Evolutionary conservation across 2,113 vertebrate genomes (phyloP), one percentile per base, ranked within the genome.

Genomic region (Colistium nudipinnis): DNA sequence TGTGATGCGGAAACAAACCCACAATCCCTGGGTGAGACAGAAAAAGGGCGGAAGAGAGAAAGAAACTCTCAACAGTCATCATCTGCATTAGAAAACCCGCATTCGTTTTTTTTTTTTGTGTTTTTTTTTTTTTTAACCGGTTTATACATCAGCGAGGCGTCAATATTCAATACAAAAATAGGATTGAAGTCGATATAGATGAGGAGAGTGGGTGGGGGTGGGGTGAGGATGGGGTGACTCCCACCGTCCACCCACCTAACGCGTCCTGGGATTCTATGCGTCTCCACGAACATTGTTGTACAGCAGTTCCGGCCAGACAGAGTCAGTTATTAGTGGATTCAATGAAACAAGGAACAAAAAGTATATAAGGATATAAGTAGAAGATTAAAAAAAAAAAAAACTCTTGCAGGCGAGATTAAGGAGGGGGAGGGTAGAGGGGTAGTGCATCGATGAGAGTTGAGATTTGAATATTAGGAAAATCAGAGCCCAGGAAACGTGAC

Each of bases 101-200:
- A 74, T 81, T 74, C 6, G 0, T 74, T 74, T 85, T 76, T 71
- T n/a, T n/a, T n/a, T n/a, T n/a, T n/a, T n/a, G n/a, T n/a, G n/a
- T n/a, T n/a, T n/a, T n/a, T n/a, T n/a, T n/a, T n/a, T n/a, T n/a
- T n/a, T n/a, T n/a, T n/a, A n/a, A 80, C 69, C 81, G 79, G 78
- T 86, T 89, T 87, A 81, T 85, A 89, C 83, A 86, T 83, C 47
- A 62, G 67, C 55, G 54, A 78, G 76, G 87, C 66, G 63, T 74
- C 77, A 64, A 71, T 78, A 73, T 80, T 82, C 78, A 78, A 88
- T 91, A 91, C 71, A 91, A 91, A 91, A 91, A 91, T 88, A 90
- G 78, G 84, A 77, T 81, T 90, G 88, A 72, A 84, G 78, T 73
- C 62, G 77, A 81, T 77, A 74, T 11, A 81, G 75, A 79, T 80